Evolutionary conservation across 1,140 invertebrate species (phyloP).

Genomic region (Drosophila murphyi): DNA sequence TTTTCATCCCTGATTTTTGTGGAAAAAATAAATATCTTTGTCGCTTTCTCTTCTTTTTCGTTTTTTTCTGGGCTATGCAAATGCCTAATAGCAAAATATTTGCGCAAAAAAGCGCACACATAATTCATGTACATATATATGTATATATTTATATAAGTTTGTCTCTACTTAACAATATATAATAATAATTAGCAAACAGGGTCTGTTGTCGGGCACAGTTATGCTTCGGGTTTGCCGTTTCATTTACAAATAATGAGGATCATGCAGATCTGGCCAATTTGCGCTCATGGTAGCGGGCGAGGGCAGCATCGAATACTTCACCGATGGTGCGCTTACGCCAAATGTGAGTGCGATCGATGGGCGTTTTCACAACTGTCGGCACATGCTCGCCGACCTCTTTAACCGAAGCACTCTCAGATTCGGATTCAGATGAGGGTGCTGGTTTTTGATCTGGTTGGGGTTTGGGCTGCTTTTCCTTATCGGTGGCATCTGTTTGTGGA

Average conservation of each 20-base stretch:
- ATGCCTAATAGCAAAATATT: slow-evolving; percentile 63
- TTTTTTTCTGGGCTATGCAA: slow-evolving; percentile 39
- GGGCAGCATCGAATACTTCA: slow-evolving; percentile 91
- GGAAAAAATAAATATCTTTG: slow-evolving; percentile 69
- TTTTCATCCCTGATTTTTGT: slow-evolving; percentile 30
- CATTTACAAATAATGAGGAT: slow-evolving; percentile 14
- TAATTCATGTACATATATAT: slow-evolving; percentile 37
- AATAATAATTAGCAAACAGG: slow-evolving; percentile 45
- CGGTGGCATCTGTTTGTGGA: not conserved
- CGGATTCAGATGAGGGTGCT: not conserved
- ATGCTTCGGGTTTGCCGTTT: slow-evolving; percentile 4
- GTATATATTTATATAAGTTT: not conserved
- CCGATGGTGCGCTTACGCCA: slow-evolving; percentile 95
- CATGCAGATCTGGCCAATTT: slow-evolving; percentile 86
- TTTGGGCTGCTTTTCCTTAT: slow-evolving; percentile 27
- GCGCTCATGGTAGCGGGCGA: slow-evolving; percentile 91
- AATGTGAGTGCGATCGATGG: slow-evolving; percentile 87
- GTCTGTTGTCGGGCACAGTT: too few species aligned
- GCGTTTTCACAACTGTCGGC: slow-evolving; percentile 27
- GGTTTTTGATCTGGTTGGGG: not conserved
- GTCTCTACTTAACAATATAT: slow-evolving; percentile 47
- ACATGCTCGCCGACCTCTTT: slow-evolving; percentile 6
- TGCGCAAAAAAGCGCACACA: slow-evolving; percentile 42
- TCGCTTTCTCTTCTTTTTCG: slow-evolving; percentile 1
- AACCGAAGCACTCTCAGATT: not conserved